Conservation (phyloP, 2,888 invertebrate species). For the Agrochola lychnidis region DNA sequence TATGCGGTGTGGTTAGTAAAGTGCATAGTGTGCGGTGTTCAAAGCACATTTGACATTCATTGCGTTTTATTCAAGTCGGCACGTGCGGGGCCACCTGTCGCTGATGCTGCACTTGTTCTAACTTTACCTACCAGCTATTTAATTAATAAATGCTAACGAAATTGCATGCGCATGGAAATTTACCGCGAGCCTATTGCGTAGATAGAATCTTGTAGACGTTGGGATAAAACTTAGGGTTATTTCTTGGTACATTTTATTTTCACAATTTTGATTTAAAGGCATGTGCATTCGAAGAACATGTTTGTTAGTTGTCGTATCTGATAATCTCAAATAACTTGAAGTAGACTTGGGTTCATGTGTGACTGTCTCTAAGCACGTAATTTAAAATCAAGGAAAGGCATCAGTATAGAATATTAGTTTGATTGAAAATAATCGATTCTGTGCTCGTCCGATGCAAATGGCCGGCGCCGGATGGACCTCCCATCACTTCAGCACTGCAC, state of each 20-base stretch:
- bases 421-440: constrained; percentile 82
- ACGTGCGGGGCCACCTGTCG: constrained; percentile 90
- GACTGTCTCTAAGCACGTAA: constrained; percentile 57
- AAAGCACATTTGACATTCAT: constrained; percentile 88
- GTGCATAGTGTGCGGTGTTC: constrained; percentile 68
- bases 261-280: constrained; percentile 16
- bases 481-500: constrained; percentile 84
- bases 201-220: constrained; percentile 19
- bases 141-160: constrained; percentile 66
- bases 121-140: constrained; percentile 57
- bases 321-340: constrained; percentile 39
- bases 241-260: constrained; percentile 14
- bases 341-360: constrained; percentile 24
- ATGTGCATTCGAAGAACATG: neutral
- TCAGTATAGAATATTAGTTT: constrained; percentile 68
- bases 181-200: neutral
- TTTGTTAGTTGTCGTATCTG: constrained; percentile 27
- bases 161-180: constrained; percentile 54
- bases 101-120: constrained; percentile 83
- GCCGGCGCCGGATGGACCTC: constrained; percentile 90
- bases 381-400: constrained; percentile 62
- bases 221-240: constrained; percentile 11
- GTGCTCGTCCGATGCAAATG: constrained; percentile 88
- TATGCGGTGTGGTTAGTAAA: constrained; percentile 48
- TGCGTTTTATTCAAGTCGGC: constrained; percentile 88